Evolutionary conservation across 2,888 invertebrate species (phyloP), one percentile per base, ranked within the genome.

Genomic region (Clostera curtula): DNA sequence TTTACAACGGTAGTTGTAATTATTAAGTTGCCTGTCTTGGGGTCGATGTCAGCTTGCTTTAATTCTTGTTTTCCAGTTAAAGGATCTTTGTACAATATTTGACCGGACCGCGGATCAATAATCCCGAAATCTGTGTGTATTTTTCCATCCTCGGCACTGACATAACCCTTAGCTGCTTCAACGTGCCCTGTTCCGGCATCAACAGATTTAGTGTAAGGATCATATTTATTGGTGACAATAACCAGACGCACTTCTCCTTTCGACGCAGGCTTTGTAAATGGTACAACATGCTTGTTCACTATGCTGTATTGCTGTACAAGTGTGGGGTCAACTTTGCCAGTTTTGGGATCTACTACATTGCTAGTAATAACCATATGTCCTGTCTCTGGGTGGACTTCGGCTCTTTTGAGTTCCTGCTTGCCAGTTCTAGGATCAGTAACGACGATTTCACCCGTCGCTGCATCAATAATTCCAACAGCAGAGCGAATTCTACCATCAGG

Each of bases 391-490:
- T 88, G 86, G 3, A 87, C 57, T 24, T 73, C 72, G 30, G 83
- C 73, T 40, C 87, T 85, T 63, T 88, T 90, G 1, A 86, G 74
- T 38, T 89, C 87, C 35, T 86, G 70, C 30, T 66, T 77, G 11
- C 85, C 84, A 2, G 84, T 82, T 37, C 57, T 72, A 1, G 80
- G 80, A 41, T 85, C 79, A 3, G 76, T 76, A 3, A 74, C 48
- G 5, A 68, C 52, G n/a, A 85, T 76, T 52, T 84, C 82, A 14
- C 89, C 88, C 12, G 86, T 87, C 36, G 85, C 79, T 1, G 88
- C 87, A 48, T 90, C 89, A 13, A 90, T 82, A 18, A 87, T 72
- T 7, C 90, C 90, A 29, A 89, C 85, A 49, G 90, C 90, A 4
- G 90, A 89, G 15, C 69, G 66, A 30, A 85, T 82, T 47, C 71